Evolutionary conservation across 2,797 vertebrate genomes (phyloP), one percentile per base, ranked within the genome.

Genomic region (Protosalanx chinensis): DNA sequence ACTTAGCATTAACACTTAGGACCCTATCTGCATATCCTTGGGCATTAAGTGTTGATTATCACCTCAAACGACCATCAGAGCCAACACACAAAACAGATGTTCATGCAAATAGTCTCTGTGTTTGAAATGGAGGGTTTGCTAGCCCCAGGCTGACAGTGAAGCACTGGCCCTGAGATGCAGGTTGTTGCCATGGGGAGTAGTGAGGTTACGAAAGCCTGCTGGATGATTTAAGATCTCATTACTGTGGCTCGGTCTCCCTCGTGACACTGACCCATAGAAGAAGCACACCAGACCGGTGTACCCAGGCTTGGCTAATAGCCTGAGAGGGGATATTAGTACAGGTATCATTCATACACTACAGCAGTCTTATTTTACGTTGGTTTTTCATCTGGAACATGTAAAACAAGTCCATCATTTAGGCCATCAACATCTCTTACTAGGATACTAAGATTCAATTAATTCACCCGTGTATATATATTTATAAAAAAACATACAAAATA

Each of bases 1-100:
- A 1, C 15, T n/a, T 1, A 3, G 51, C n/a, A 16, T 56, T 56
- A 6, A 10, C 41, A 46, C 41, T 46, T 46, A 12, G 41, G 8
- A 46, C 41, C 41, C 7, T 13, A 72, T 78, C 74, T 76, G 61
- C 74, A 79, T 63, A 15, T 3, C 29, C 27, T 70, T 74, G 76
- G 4, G 66, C 0, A 60, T 0, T 2, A 58, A 60, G 60, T 23
- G 27, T 53, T 56, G 49, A 67, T 30, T 30, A 33, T 46, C 51
- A 27, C 37, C 64, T 75, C 56, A 56, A 60, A 74, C 0, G 65
- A n/a, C 64, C 58, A 27, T 41, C 70, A 37, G 27, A 29, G 6
- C 16, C 2, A 5, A 46, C 35, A 29, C 57, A 35, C 33, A 41
- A 23, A n/a, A 70, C 67, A 70, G 58, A 72, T 67, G 58, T 70